phyloP scores from a whole-genome alignment of 2,888 invertebrate genomes.

The Notocelia uddmanniana region DNA sequence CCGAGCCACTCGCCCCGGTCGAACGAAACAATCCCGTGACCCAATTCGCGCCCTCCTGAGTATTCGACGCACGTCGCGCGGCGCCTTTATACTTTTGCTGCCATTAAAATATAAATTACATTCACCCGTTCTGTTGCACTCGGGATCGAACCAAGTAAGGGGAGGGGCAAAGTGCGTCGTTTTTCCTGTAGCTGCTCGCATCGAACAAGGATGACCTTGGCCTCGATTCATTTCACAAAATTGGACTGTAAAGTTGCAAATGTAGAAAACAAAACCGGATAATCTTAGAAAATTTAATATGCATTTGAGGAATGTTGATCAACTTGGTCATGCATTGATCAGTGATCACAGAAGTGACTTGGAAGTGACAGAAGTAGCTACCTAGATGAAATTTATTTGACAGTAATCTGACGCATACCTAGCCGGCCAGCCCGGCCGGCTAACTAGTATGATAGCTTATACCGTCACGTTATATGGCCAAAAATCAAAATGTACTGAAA shows the following conservation, averaged over 20 bases:
- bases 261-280: not conserved
- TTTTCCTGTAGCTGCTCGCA: conserved; percentile 7
- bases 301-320: too few relatives aligned
- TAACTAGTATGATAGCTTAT: too few relatives aligned
- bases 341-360: too few relatives aligned
- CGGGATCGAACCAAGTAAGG: conserved; percentile 4
- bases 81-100: not conserved
- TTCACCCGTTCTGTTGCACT: conserved; percentile 4
- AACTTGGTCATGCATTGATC: too few relatives aligned
- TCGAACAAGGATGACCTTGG: not conserved
- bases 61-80: not conserved
- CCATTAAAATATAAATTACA: conserved; percentile 8
- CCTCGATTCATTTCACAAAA: conserved; percentile 15
- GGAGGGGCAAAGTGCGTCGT: not conserved
- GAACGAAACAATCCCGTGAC: conserved; percentile 12
- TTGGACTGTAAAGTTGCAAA: not conserved
- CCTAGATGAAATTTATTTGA: not conserved
- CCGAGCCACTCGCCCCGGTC: conserved; percentile 30
- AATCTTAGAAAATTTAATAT: too few relatives aligned
- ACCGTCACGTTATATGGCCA: too few relatives aligned
- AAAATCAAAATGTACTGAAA: too few relatives aligned
- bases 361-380: too few relatives aligned
- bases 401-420: not conserved
- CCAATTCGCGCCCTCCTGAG: conserved; percentile 3
- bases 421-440: too few relatives aligned